Conservation (phyloP, 2,113 vertebrate genomes). For the Hippocampus zosterae region DNA sequence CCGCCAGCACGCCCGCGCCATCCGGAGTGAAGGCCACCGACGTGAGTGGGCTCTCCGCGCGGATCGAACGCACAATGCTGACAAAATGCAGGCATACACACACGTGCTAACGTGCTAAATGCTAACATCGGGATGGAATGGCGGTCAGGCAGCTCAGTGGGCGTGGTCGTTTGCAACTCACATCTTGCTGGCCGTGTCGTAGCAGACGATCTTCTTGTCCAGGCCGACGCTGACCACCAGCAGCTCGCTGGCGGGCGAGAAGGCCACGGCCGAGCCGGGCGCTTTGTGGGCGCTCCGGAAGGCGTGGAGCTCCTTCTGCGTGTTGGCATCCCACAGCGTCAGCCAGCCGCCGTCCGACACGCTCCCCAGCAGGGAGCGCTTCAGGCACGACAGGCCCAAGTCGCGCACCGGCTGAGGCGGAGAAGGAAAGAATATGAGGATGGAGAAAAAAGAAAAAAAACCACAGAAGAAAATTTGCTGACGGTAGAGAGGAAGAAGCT, state of each 20-base stretch:
- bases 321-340: constrained; percentile 92
- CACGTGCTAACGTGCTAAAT: too few relatives aligned
- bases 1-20: constrained; percentile 85
- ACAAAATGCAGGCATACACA: neutral
- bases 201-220: constrained; percentile 96
- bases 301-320: constrained; percentile 81
- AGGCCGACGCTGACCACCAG: constrained; percentile 90
- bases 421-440: neutral
- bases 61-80: constrained; percentile 80
- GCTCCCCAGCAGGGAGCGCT: constrained; percentile 88
- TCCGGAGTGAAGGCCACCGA: constrained; percentile 89
- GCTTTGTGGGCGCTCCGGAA: constrained; percentile 89
- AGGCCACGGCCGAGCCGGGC: constrained; percentile 86
- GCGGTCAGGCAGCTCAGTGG: too few relatives aligned
- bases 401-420: constrained; percentile 83
- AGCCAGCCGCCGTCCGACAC: constrained; percentile 88
- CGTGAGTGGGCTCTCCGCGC: constrained; percentile 86
- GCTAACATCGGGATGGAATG: too few relatives aligned
- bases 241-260: constrained; percentile 92
- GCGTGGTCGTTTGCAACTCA: constrained; percentile 58
- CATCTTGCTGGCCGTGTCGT: constrained; percentile 93
- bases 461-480: too few relatives aligned
- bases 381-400: constrained; percentile 83
- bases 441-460: too few relatives aligned
- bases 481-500: neutral